Conservation (phyloP, 2,888 invertebrate species). For the Eristalis arbustorum region DNA sequence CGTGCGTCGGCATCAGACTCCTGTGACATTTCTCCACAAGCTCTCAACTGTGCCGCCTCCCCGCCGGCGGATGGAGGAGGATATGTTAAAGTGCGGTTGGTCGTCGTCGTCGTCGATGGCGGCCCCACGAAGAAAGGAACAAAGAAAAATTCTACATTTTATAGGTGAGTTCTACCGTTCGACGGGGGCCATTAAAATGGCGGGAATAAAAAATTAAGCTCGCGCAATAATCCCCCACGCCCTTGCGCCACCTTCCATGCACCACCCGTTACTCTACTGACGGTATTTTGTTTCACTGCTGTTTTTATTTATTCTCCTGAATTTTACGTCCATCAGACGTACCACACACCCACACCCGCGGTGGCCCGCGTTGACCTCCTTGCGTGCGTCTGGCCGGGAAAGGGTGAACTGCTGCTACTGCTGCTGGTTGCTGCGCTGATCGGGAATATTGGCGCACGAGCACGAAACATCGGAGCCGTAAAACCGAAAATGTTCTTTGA, state of each 20-base stretch:
- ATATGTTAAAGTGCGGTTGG: slow-evolving; percentile 46
- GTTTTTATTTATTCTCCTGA: slow-evolving; percentile 10
- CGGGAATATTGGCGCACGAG: slow-evolving; percentile 40
- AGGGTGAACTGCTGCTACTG: slow-evolving; percentile 37
- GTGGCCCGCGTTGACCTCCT: neutral
- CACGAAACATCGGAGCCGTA: slow-evolving; percentile 54
- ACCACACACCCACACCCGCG: neutral
- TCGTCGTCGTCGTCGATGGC: slow-evolving; percentile 20
- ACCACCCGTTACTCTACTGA: neutral
- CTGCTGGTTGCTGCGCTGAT: neutral
- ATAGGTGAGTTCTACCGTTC: slow-evolving; percentile 44
- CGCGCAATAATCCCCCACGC: slow-evolving; percentile 37
- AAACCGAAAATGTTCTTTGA: slow-evolving; percentile 47
- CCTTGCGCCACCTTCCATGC: neutral
- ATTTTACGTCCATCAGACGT: slow-evolving; percentile 43
- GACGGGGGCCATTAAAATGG: slow-evolving; percentile 42
- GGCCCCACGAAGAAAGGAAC: slow-evolving; percentile 21
- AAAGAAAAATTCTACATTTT: slow-evolving; percentile 31
- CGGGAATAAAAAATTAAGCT: slow-evolving; percentile 52
- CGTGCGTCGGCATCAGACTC: neutral
- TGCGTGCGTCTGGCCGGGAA: slow-evolving; percentile 10
- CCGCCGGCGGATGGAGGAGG: neutral
- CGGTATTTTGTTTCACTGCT: slow-evolving; percentile 10
- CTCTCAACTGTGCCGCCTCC: neutral
- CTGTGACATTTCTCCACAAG: slow-evolving; percentile 23